phyloP scores from a whole-genome alignment of 2,888 invertebrate species.

The Pediacus dermestoides region DNA sequence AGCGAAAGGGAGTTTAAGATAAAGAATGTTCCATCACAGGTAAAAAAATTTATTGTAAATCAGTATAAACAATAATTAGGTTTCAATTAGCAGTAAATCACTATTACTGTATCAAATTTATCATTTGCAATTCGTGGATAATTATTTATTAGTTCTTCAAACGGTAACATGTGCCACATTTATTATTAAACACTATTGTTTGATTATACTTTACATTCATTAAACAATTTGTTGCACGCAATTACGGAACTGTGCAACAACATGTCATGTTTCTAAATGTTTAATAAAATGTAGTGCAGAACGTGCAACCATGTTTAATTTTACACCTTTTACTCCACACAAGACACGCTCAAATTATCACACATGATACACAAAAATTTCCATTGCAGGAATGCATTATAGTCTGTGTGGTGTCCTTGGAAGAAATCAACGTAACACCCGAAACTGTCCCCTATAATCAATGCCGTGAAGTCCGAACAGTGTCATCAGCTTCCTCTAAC shows the following conservation, averaged over 20 bases:
- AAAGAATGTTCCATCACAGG: slow-evolving; percentile 87
- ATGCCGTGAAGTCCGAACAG: slow-evolving; percentile 86
- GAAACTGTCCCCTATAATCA: slow-evolving; percentile 81
- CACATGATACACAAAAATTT: slow-evolving; percentile 7
- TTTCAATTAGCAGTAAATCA: no score
- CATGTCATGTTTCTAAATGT: not conserved
- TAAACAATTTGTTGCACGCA: not conserved
- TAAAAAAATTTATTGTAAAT: slow-evolving; percentile 51
- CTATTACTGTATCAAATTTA: no score
- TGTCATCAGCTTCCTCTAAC: slow-evolving; percentile 76
- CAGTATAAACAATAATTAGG: no score
- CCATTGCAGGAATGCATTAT: slow-evolving; percentile 79
- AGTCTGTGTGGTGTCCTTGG: slow-evolving; percentile 87
- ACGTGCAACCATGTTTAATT: slow-evolving; percentile 11
- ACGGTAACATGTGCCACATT: no score
- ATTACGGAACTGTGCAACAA: slow-evolving; percentile 6
- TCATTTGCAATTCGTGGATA: no score
- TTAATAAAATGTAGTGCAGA: slow-evolving; percentile 16
- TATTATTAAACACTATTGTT: no score
- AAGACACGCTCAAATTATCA: slow-evolving; percentile 1
- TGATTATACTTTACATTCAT: no score
- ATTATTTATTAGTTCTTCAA: no score
- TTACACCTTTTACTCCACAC: slow-evolving; percentile 5
- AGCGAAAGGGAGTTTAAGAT: slow-evolving; percentile 90
- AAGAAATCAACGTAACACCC: slow-evolving; percentile 83